Evolutionary conservation across 2,113 vertebrate species (phyloP).

Genomic region (Todiramphus chloris): DNA sequence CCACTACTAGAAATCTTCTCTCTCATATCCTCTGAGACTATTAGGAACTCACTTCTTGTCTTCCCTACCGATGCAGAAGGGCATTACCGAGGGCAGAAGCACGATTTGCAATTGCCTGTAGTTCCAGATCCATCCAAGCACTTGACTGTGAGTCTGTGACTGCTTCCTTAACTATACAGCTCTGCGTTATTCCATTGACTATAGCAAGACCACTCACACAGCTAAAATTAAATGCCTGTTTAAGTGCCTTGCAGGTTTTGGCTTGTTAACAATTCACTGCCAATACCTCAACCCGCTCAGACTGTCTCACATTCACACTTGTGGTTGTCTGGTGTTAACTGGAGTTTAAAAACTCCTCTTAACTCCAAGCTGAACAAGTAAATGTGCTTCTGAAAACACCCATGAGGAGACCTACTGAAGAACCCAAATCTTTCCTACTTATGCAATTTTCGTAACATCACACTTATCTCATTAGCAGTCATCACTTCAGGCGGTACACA

Average conservation of each 20-base stretch:
- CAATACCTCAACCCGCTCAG: background rate
- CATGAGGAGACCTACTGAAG: background rate
- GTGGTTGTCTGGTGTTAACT: background rate
- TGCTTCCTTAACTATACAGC: background rate
- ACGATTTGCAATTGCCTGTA: background rate
- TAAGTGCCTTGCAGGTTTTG: slow-evolving; percentile 18
- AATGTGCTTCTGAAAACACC: slow-evolving; percentile 1
- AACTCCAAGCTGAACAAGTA: background rate
- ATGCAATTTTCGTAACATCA: background rate
- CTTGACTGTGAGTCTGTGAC: background rate
- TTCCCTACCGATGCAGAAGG: background rate
- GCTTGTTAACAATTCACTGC: background rate
- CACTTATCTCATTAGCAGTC: slow-evolving; percentile 38
- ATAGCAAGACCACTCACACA: background rate
- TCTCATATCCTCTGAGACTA: background rate
- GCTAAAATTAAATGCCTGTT: slow-evolving; percentile 15
- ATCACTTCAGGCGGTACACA: slow-evolving; percentile 8
- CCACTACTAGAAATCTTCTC: background rate
- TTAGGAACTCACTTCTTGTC: background rate
- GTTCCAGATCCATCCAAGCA: background rate
- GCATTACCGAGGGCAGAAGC: background rate
- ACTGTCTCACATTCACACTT: background rate
- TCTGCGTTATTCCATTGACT: background rate
- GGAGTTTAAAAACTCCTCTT: background rate
- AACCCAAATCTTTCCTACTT: background rate